Percentiles rank a stretch among this genome's conserved stretches.
phyloP scores from a whole-genome alignment of 2,888 invertebrate species.

The Drosophila imparisetae region DNA sequence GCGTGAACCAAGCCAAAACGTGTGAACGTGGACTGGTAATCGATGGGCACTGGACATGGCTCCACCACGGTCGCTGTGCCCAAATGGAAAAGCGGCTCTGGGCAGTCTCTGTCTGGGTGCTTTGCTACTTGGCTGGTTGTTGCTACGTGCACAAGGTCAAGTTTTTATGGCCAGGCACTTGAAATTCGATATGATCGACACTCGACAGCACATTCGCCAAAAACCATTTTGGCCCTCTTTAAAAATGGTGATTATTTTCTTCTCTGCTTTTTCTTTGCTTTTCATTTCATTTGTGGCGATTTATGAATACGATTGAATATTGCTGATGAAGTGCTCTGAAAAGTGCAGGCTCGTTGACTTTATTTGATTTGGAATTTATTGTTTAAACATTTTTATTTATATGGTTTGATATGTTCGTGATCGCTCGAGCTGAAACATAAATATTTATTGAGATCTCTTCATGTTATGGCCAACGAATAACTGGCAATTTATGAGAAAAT shows the following conservation, averaged over 20 bases:
- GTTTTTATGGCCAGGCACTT: slow-evolving; percentile 77
- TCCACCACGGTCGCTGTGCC: slow-evolving; percentile 1
- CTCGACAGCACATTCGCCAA: slow-evolving; percentile 11
- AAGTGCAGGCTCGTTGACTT: slow-evolving; percentile 58
- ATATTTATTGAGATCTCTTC: slow-evolving; percentile 16
- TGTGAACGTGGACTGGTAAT: slow-evolving; percentile 78
- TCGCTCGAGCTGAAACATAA: background rate
- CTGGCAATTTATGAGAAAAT: background rate
- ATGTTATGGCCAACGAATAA: background rate
- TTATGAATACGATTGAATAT: slow-evolving; percentile 55
- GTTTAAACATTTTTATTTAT: slow-evolving; percentile 5
- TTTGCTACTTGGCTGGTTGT: background rate
- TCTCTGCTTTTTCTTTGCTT: slow-evolving; percentile 5
- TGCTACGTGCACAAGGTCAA: slow-evolving; percentile 77
- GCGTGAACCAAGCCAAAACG: slow-evolving; percentile 52
- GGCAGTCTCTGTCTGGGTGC: background rate
- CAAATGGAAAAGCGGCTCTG: slow-evolving; percentile 26
- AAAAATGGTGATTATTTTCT: background rate
- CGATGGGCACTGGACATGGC: slow-evolving; percentile 65
- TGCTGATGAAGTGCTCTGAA: slow-evolving; percentile 56
- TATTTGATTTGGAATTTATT: slow-evolving; percentile 64
- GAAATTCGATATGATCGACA: slow-evolving; percentile 71
- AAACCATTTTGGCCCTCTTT: slow-evolving; percentile 47
- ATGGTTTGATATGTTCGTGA: background rate
- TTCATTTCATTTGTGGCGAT: slow-evolving; percentile 45